A percentile compares a stretch with the other conserved stretches of the same genome.
Conservation (phyloP, 2,113 vertebrate species). For the Pachycephala philippinensis region DNA sequence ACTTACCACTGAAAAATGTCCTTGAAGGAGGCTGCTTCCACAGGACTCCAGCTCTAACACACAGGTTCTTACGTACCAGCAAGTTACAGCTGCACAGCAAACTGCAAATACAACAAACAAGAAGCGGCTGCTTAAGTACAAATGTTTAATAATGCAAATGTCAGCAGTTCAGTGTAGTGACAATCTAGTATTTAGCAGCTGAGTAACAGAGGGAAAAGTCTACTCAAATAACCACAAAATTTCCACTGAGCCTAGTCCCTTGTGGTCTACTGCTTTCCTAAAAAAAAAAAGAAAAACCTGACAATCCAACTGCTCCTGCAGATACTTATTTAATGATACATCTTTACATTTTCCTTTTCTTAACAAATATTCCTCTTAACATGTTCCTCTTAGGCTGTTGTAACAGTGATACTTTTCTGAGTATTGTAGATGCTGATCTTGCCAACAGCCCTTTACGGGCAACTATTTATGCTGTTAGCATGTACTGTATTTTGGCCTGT, state of each 20-base stretch:
- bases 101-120: not conserved
- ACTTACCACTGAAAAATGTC: constrained; percentile 68
- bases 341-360: not conserved
- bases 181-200: not conserved
- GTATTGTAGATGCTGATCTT: not conserved
- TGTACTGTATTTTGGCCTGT: not conserved
- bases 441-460: not conserved
- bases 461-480: not conserved
- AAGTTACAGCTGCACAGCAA: constrained; percentile 42
- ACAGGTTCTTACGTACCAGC: not conserved
- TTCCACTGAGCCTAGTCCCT: not conserved
- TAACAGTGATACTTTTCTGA: not conserved
- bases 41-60: not conserved
- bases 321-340: not conserved
- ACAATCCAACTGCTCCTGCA: not conserved
- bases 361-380: not conserved
- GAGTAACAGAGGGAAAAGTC: not conserved
- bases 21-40: constrained; percentile 38
- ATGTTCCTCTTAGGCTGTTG: not conserved
- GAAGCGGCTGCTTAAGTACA: not conserved
- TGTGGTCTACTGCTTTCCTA: not conserved
- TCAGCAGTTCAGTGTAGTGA: not conserved
- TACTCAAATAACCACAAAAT: not conserved
- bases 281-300: not conserved
- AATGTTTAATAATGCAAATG: not conserved